These are phyloP conservation scores for Gavia stellata DNA, from an alignment of 2,113 vertebrate species.

Conservation along the genomic window DNA sequence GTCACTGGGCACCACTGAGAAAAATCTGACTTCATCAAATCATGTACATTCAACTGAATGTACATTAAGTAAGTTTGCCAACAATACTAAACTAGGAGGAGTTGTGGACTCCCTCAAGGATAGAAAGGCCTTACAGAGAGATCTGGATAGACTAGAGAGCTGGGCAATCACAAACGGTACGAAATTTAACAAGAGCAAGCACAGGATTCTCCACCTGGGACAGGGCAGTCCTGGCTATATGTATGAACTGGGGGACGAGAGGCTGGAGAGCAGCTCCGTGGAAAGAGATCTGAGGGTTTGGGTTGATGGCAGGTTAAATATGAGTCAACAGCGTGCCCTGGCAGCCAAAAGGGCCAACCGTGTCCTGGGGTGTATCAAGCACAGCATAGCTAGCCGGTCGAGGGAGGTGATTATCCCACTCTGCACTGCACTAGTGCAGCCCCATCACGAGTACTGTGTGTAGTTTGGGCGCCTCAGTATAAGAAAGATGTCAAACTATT, in stretches of 20 bases:
- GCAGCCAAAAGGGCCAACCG: not conserved
- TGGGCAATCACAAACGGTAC: not conserved
- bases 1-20: not conserved
- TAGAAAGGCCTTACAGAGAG: not conserved
- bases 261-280: not conserved
- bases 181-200: not conserved
- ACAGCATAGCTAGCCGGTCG: not conserved
- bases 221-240: not conserved
- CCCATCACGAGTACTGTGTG: not conserved
- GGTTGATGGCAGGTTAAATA: not conserved
- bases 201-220: not conserved
- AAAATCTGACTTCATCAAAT: not conserved
- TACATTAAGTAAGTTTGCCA: not conserved
- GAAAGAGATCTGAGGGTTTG: not conserved
- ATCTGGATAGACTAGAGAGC: not conserved
- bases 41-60: not conserved
- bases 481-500: not conserved
- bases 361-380: not conserved
- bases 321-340: not conserved
- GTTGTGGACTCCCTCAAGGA: not conserved
- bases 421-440: not conserved
- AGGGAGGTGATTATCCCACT: not conserved
- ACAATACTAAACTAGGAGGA: not conserved
- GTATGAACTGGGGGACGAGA: not conserved
- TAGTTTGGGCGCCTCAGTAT: not conserved